Base-by-base conservation (phyloP, 2,797 vertebrate genomes). In the Myripristis jacobus region DNA sequence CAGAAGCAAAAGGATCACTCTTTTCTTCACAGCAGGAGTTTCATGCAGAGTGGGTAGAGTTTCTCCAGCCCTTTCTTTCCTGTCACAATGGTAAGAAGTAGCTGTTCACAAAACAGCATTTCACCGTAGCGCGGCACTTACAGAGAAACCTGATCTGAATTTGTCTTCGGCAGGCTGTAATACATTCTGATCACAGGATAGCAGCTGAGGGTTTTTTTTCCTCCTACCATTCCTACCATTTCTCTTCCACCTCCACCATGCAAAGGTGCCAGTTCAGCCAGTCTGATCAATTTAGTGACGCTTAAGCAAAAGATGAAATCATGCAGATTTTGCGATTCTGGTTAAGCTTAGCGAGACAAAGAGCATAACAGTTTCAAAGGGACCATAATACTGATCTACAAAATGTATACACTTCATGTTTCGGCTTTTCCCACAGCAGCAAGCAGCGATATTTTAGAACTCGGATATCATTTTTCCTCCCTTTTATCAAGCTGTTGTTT, bases 121-220 rank as follows among this genome's bases (percentile, higher is more conserved):
- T 88, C 73, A 85, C 74, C 82, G 82, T 77, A 90, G 66, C 46
- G 58, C 74, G 84, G 63, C 80, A 72, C 70, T 89, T 91, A 86
- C 76, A 78, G 69, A 72, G 85, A 92, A 91, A 92, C 85, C 76
- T 76, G 85, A 89, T 88, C 74, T 83, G 21, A 13, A 15, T 22
- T 54, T 75, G 83, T 85, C 70, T 78, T 82, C 66, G 77, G 47
- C 16, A 44, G 21, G 50, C 31, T 22, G 2, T 46, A 18, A 41
- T 47, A 46, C 1, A 36, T 58, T 34, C 21, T 46, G 34, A 53
- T 56, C 3, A 44, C 34, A 22, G 13, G 21, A 27, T 44, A 25
- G 0, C 29, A 19, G 2, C 10, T 31, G 29, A 31, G 25, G 25
- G 38, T 62, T 27, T 11, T 6, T 53, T 5, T 5, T 48, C 21